These are phyloP conservation scores for Malurus cyaneus DNA, from an alignment of 2,113 vertebrate species.

Conservation along the genomic window DNA sequence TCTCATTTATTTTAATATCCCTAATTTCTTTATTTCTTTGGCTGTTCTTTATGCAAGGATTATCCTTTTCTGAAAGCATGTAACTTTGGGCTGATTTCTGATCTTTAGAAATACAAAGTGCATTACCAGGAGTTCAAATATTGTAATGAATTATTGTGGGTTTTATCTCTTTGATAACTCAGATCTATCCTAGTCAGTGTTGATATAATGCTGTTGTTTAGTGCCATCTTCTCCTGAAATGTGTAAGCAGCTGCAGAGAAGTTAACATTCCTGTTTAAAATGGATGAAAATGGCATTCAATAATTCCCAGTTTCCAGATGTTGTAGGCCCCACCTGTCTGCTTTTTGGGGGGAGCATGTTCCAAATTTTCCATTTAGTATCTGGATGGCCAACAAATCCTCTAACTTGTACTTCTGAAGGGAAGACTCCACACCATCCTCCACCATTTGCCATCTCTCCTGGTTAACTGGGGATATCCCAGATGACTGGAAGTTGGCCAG, in stretches of 20 bases:
- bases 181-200: not conserved
- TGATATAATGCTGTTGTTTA: not conserved
- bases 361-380: not conserved
- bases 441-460: not conserved
- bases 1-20: constrained; percentile 10
- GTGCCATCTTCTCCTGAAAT: not conserved
- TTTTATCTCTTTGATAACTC: not conserved
- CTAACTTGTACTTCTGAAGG: not conserved
- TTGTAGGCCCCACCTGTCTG: not conserved
- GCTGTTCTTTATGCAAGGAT: not conserved
- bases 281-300: not conserved
- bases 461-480: not conserved
- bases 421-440: not conserved
- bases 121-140: not conserved
- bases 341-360: not conserved
- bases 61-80: not conserved
- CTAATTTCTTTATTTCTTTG: not conserved
- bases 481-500: not conserved
- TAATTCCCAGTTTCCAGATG: not conserved
- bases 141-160: not conserved
- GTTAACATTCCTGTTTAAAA: not conserved
- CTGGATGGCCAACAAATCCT: not conserved
- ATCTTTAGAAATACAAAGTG: not conserved
- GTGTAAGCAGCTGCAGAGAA: not conserved
- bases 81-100: constrained; percentile 3